Base-by-base conservation (phyloP, 2,888 invertebrate genomes). In the Andrena chrysosceles region DNA sequence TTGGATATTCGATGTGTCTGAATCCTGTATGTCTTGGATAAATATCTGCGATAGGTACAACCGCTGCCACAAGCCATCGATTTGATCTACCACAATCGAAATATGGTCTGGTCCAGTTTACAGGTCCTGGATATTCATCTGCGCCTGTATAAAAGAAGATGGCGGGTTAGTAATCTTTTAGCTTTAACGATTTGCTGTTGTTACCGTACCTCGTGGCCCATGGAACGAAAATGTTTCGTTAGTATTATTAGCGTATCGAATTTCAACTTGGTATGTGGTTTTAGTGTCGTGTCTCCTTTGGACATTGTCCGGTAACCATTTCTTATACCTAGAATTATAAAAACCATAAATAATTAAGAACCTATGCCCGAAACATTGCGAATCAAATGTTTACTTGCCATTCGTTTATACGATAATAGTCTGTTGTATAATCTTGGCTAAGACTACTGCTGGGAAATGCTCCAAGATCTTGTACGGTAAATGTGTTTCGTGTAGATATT, bases 221-320 rank as follows among this genome's bases (percentile, higher is more conserved):
- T 98, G 98, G 94, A 98, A 99, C n/a, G 98, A 97, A 92, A 97
- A 98, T n/a, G 98, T 98, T 93, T 98, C 98, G 94, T 98, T 98
- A 0, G 98, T 98, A 92, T 98, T 98, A 93, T 98, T 98, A 0
- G 98, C 97, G 94, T 98, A 98, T 92, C 98, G 96, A 87, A 98
- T 98, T 94, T 98, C 97, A n/a, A 98, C 97, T 94, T 98, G 97
- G 92, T 98, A 98, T 0, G 98, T 98, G 7, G 98, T 97, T 94
- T 99, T 98, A 0, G 98, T 98, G 92, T 98, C 98, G 92, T 98
- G 98, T 77, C 98, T 95, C 71, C 96, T 96, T 0, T 95, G 96
- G 0, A 98, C 97, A 88, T 96, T 95, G 93, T 99, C 99, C 0
- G 99, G 99, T 85, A 99, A 94, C 98, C 99, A 99, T 64, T 96